Conservation (phyloP, 2,113 vertebrate species). For the Thamnophis sirtalis region DNA sequence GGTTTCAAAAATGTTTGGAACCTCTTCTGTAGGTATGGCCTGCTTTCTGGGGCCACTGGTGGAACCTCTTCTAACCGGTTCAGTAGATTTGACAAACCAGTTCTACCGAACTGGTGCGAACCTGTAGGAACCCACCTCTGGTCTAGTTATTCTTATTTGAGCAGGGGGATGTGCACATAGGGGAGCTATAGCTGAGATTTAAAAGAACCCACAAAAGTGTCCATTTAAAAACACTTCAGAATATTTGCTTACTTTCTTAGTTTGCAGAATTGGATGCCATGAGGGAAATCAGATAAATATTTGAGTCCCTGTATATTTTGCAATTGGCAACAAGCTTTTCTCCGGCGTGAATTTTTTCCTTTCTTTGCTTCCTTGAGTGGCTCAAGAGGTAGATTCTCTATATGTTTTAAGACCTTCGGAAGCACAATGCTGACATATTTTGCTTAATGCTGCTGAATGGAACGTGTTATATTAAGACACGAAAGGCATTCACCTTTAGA, state of each 20-base stretch:
- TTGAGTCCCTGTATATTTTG: not conserved
- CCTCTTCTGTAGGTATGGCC: no score
- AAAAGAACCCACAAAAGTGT: not conserved
- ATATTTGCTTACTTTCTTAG: not conserved
- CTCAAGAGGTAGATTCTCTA: not conserved
- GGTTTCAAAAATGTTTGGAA: no score
- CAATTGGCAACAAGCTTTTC: not conserved
- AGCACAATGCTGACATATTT: not conserved
- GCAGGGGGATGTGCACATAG: not conserved
- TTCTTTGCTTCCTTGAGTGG: not conserved
- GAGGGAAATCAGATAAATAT: not conserved
- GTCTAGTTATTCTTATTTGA: not conserved
- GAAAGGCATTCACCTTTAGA: conserved; percentile 80
- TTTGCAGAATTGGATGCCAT: not conserved
- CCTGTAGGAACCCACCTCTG: no score
- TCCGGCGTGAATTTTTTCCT: not conserved
- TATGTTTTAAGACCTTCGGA: not conserved
- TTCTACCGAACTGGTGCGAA: no score
- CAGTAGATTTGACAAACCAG: no score
- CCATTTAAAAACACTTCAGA: not conserved
- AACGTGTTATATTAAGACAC: conserved; percentile 71
- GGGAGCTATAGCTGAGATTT: not conserved
- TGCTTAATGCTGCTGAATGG: conserved; percentile 26
- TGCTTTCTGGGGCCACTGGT: no score
- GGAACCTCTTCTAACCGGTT: no score